A percentile compares a stretch with the other conserved stretches of the same genome.
Evolutionary conservation across 2,888 invertebrate genomes (phyloP).

Genomic region (Drosophila melanosoma): DNA sequence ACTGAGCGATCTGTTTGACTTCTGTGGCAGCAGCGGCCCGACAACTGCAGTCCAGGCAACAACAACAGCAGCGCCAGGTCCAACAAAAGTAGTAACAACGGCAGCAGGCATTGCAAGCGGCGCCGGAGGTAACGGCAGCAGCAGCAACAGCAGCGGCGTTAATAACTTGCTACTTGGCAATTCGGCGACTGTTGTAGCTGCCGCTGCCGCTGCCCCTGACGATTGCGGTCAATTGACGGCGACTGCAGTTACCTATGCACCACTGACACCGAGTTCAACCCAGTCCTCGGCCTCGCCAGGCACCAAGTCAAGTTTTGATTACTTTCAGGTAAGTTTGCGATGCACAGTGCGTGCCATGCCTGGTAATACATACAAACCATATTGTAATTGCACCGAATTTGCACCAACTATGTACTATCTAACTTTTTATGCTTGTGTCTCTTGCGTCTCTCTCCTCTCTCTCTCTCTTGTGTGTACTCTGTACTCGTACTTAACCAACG

Average conservation of each 20-base stretch:
- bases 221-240: conserved; percentile 58
- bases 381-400: conserved; percentile 55
- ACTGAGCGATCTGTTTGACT: conserved; percentile 82
- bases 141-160: conserved; percentile 57
- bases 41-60: conserved; percentile 53
- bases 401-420: conserved; percentile 51
- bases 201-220: conserved; percentile 60
- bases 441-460: conserved; percentile 7
- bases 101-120: conserved; percentile 43
- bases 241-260: conserved; percentile 74
- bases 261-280: conserved; percentile 83
- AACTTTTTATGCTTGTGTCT: conserved; percentile 53
- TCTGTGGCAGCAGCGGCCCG: conserved; percentile 69
- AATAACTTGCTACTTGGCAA: conserved; percentile 69
- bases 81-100: conserved; percentile 43
- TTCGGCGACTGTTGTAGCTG: conserved; percentile 67
- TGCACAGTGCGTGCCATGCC: conserved; percentile 1
- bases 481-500: conserved; percentile 19
- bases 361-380: conserved; percentile 27
- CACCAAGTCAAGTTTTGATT: conserved; percentile 82
- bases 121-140: conserved; percentile 67
- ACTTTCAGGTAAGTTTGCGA: conserved; percentile 82
- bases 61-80: conserved; percentile 37
- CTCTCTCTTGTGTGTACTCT: conserved; percentile 15
- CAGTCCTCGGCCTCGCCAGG: conserved; percentile 84